Conservation (phyloP, 2,888 invertebrate species). For the Sarcophaga subvicina region DNA sequence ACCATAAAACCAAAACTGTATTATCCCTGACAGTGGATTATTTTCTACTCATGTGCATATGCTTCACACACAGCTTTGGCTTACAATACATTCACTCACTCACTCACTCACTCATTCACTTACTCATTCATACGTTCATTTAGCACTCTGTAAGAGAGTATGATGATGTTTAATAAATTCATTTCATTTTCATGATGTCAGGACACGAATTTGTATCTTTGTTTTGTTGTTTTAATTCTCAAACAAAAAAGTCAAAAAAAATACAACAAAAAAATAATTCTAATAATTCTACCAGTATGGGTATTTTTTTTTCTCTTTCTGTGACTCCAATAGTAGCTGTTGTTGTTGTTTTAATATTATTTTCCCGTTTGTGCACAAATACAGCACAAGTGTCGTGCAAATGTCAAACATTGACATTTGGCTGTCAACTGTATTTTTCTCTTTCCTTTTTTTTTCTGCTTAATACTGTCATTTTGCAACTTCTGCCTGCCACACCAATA, state of each 20-base stretch:
- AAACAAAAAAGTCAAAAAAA: slow-evolving; percentile 16
- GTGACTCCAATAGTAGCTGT: neutral
- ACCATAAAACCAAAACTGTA: slow-evolving; percentile 35
- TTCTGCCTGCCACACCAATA: slow-evolving; percentile 5
- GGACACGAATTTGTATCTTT: slow-evolving; percentile 29
- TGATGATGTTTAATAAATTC: slow-evolving; percentile 63
- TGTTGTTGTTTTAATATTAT: slow-evolving; percentile 44
- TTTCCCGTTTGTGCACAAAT: slow-evolving; percentile 54
- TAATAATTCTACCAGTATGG: slow-evolving; percentile 39
- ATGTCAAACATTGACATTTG: slow-evolving; percentile 67
- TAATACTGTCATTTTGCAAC: slow-evolving; percentile 60
- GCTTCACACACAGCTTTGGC: neutral
- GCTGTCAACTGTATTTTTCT: slow-evolving; percentile 59
- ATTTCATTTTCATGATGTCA: slow-evolving; percentile 64
- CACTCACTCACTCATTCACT: no score
- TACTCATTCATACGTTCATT: neutral
- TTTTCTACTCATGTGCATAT: neutral
- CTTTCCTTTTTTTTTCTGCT: slow-evolving; percentile 19
- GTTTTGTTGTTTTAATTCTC: neutral
- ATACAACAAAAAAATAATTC: slow-evolving; percentile 19
- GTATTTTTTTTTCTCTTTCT: slow-evolving; percentile 30
- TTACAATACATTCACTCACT: neutral
- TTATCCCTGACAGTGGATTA: neutral
- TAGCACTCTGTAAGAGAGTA: neutral
- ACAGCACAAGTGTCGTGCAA: slow-evolving; percentile 63